phyloP scores from a whole-genome alignment of 2,113 vertebrate genomes.

The Xiphophorus couchianus region DNA sequence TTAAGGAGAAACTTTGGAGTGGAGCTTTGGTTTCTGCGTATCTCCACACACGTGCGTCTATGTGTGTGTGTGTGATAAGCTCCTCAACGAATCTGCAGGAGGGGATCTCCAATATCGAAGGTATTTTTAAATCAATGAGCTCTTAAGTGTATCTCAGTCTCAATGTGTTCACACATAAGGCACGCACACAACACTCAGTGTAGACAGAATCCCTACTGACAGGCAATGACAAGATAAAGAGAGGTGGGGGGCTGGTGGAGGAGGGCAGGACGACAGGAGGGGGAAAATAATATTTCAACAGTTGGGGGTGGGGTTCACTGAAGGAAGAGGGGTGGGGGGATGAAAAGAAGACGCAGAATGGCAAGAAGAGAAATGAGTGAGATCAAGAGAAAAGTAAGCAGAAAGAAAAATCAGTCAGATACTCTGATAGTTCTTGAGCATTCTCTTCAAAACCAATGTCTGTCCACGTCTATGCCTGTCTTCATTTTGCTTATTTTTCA shows the following conservation, averaged over 20 bases:
- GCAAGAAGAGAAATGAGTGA: conserved; percentile 64
- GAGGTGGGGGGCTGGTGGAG: conserved; percentile 38
- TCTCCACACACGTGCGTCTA: conserved; percentile 55
- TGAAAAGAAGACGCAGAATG: conserved; percentile 56
- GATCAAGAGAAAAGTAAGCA: conserved; percentile 46
- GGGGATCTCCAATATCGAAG: conserved; percentile 80
- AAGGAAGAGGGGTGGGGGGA: conserved; percentile 23
- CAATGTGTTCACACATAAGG: conserved; percentile 67
- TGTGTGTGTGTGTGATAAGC: conserved; percentile 62
- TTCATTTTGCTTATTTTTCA: conserved; percentile 4
- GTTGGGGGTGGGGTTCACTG: conserved; percentile 40
- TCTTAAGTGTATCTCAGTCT: conserved; percentile 80
- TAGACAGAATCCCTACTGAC: conserved; percentile 77
- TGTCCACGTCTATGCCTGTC: conserved; percentile 55
- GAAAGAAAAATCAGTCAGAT: conserved; percentile 46
- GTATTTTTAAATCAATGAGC: conserved; percentile 82
- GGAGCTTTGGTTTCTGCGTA: conserved; percentile 74
- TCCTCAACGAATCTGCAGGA: conserved; percentile 76
- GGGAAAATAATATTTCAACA: conserved; percentile 78
- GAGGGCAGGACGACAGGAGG: conserved; percentile 63
- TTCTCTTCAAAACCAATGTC: conserved; percentile 43
- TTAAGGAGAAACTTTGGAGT: conserved; percentile 80
- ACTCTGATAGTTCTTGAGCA: conserved; percentile 46
- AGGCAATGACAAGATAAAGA: conserved; percentile 80
- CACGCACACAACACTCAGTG: conserved; percentile 66